phyloP scores from a whole-genome alignment of 2,888 invertebrate species.

The Trachelus tabidus region DNA sequence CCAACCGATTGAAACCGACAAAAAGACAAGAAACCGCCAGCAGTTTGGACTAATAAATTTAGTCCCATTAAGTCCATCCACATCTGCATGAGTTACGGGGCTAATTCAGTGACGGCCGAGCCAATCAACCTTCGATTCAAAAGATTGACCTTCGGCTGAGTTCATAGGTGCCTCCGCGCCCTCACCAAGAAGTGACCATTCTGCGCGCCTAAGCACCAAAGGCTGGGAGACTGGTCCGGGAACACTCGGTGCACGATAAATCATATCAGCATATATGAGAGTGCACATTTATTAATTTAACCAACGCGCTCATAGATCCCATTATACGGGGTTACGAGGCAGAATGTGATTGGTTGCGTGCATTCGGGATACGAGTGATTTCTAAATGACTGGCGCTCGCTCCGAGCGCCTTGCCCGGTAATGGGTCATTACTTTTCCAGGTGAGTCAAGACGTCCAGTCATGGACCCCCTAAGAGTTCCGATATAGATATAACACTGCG shows the following conservation, averaged over 20 bases:
- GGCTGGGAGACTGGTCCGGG: background rate
- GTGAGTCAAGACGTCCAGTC: conserved; percentile 24
- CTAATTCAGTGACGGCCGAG: too few relatives aligned
- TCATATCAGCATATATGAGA: conserved; percentile 14
- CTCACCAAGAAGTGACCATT: background rate
- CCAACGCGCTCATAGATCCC: conserved; percentile 26
- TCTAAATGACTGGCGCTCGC: conserved; percentile 14
- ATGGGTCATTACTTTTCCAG: conserved; percentile 1
- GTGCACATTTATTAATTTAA: conserved; percentile 37
- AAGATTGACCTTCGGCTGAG: too few relatives aligned
- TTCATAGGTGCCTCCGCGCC: too few relatives aligned
- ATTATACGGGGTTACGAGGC: conserved; percentile 37
- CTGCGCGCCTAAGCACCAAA: background rate
- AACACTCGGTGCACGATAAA: conserved; percentile 14
- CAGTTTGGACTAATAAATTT: too few relatives aligned
- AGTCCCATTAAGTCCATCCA: too few relatives aligned
- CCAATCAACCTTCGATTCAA: too few relatives aligned
- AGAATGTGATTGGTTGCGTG: conserved; percentile 33
- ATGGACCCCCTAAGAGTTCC: conserved; percentile 26
- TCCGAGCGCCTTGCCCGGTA: background rate
- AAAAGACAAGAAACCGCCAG: too few relatives aligned
- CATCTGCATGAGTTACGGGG: too few relatives aligned
- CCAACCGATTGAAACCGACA: too few relatives aligned
- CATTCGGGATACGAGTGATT: conserved; percentile 11
- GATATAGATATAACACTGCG: conserved; percentile 26